phyloP scores from a whole-genome alignment of 2,888 invertebrate genomes.

The Aleiodes alternator region DNA sequence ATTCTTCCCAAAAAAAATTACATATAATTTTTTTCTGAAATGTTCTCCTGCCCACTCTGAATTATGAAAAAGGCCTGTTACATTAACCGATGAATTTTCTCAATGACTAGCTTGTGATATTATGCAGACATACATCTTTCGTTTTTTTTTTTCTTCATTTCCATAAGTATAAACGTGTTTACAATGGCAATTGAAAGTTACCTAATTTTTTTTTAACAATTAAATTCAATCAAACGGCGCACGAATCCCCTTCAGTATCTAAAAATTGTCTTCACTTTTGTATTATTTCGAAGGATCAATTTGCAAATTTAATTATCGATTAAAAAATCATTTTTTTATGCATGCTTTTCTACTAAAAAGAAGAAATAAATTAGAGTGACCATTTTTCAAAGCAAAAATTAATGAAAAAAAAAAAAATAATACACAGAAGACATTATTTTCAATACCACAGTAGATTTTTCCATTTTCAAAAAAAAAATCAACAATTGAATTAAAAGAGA shows the following conservation, averaged over 20 bases:
- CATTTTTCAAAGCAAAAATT: background rate
- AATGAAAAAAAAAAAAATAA: constrained; percentile 1
- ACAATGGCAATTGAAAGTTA: constrained; percentile 53
- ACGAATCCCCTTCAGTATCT: constrained; percentile 23
- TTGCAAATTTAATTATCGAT: background rate
- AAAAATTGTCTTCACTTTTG: constrained; percentile 1
- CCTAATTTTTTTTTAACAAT: background rate
- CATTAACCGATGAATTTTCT: constrained; percentile 63
- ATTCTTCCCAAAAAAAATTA: constrained; percentile 5
- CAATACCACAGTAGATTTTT: background rate
- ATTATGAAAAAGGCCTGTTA: constrained; percentile 33
- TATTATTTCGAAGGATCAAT: constrained; percentile 8
- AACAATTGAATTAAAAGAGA: constrained; percentile 13
- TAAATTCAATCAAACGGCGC: constrained; percentile 22
- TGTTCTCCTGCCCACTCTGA: background rate
- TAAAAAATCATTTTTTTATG: too few species aligned
- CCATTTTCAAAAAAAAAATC: background rate
- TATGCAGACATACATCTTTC: constrained; percentile 64
- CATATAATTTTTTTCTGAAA: constrained; percentile 2
- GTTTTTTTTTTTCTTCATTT: constrained; percentile 41
- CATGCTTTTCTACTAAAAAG: background rate
- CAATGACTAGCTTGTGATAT: constrained; percentile 71
- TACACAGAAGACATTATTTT: constrained; percentile 1
- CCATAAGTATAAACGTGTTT: constrained; percentile 45
- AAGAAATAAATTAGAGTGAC: background rate